phyloP scores from a whole-genome alignment of 2,888 invertebrate genomes.

The Aporophyla nigra region DNA sequence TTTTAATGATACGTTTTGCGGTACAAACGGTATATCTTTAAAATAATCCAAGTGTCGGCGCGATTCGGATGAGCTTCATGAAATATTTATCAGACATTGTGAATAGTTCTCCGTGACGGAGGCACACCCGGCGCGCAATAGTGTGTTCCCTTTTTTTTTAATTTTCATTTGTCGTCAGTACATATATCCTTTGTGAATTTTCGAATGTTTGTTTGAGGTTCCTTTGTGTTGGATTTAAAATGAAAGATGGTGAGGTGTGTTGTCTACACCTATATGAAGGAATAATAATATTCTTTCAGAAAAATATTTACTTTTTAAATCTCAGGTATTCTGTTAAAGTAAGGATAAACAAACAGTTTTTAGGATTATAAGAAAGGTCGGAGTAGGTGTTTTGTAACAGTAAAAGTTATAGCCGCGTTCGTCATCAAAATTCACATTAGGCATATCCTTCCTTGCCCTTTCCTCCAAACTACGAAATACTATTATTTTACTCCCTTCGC shows the following conservation, averaged over 20 bases:
- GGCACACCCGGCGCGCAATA: slow-evolving; percentile 20
- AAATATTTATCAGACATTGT: slow-evolving; percentile 83
- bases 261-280: not conserved
- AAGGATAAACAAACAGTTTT: not conserved
- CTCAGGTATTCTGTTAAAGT: not conserved
- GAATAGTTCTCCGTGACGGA: slow-evolving; percentile 72
- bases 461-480: slow-evolving; percentile 27
- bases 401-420: not conserved
- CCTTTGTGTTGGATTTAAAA: slow-evolving; percentile 34
- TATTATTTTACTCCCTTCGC: slow-evolving; percentile 27
- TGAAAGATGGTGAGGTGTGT: slow-evolving; percentile 11
- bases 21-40: slow-evolving; percentile 67
- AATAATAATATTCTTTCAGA: not conserved
- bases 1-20: slow-evolving; percentile 52
- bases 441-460: not conserved
- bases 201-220: slow-evolving; percentile 38
- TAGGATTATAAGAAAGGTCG: not conserved
- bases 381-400: not conserved
- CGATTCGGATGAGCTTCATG: slow-evolving; percentile 73
- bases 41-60: slow-evolving; percentile 69
- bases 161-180: slow-evolving; percentile 32
- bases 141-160: slow-evolving; percentile 19
- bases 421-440: not conserved
- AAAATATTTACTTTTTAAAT: too few species aligned
- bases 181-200: slow-evolving; percentile 45